Evolutionary conservation across 2,797 vertebrate genomes (phyloP).

Genomic region (Silurus aristotelis): DNA sequence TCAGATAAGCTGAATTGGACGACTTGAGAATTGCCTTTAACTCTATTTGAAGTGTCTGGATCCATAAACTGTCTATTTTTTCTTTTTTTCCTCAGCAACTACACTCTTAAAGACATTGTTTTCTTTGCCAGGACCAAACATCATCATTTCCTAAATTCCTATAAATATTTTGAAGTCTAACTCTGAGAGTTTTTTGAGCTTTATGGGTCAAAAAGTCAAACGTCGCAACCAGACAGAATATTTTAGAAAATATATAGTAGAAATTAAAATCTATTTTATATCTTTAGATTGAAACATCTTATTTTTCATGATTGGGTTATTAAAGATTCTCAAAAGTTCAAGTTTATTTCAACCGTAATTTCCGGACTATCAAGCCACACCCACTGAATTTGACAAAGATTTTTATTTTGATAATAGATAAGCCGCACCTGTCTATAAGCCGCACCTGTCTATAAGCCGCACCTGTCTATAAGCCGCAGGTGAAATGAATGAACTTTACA

Average conservation of each 20-base stretch:
- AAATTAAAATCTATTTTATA: neutral
- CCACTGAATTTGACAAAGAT: too few relatives aligned
- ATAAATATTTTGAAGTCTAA: neutral
- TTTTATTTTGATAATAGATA: too few relatives aligned
- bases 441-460: too few relatives aligned
- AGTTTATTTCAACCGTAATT: too few relatives aligned
- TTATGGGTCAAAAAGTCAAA: neutral
- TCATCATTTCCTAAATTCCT: too few relatives aligned
- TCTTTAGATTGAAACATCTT: neutral
- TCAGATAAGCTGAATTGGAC: slow-evolving; percentile 20
- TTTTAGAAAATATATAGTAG: too few relatives aligned
- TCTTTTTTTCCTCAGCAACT: neutral
- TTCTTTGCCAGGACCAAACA: neutral
- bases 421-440: too few relatives aligned
- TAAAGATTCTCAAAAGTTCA: neutral
- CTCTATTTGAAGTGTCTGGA: slow-evolving; percentile 9
- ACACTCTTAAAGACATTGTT: neutral
- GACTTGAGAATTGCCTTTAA: slow-evolving; percentile 17
- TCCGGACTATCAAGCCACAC: too few relatives aligned
- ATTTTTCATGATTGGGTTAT: neutral
- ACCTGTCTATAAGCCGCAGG: too few relatives aligned
- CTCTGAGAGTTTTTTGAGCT: neutral
- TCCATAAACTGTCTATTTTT: neutral
- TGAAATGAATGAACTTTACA: too few relatives aligned
- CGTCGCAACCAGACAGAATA: neutral